Evolutionary conservation across 2,888 invertebrate genomes (phyloP), one percentile per base, ranked within the genome.

Genomic region (Temnothorax unifasciatus): DNA sequence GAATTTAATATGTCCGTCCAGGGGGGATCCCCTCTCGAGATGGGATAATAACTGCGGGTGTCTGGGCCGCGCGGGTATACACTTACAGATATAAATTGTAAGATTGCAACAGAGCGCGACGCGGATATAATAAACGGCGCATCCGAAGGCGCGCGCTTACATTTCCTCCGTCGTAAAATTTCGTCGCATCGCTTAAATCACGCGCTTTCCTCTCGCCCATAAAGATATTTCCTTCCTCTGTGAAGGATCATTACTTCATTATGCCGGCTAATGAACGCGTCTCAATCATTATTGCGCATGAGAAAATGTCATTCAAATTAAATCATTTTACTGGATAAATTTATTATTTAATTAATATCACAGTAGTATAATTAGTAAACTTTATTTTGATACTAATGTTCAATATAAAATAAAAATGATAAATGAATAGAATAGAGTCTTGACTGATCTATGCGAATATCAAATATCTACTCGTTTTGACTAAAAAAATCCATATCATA

Each of bases 1-100:
- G 79, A 85, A 77, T 85, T 85, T 85, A 84, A 84, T 84, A 85
- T 81, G 84, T 85, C 84, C 75, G 84, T 71, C 63, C 85, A 54
- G 21, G 15, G 13, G 44, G 79, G 52, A 68, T 63, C 25, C 52
- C 77, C 61, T 29, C 52, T 29, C 66, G 76, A 77, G 59, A 77
- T 84, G 77, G 74, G 77, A 66, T 76, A 83, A 83, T 83, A 75
- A 85, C 83, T 75, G 75, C 66, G 61, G 76, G 75, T 68, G 83
- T 83, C 77, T 77, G 83, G 76, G 75, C 61, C 38, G 52, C 69
- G 63, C 63, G 44, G 82, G 61, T 54, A 50, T 61, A 77, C 77
- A 68, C 83, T 83, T 77, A 66, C 77, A 68, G 83, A 83, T 76
- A 83, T 83, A 83, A 83, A 83, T 83, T 77, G 83, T 77, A 77